These are phyloP conservation scores for Coregonus ussuriensis DNA, from an alignment of 2,797 vertebrate genomes.

Conservation along the genomic window DNA sequence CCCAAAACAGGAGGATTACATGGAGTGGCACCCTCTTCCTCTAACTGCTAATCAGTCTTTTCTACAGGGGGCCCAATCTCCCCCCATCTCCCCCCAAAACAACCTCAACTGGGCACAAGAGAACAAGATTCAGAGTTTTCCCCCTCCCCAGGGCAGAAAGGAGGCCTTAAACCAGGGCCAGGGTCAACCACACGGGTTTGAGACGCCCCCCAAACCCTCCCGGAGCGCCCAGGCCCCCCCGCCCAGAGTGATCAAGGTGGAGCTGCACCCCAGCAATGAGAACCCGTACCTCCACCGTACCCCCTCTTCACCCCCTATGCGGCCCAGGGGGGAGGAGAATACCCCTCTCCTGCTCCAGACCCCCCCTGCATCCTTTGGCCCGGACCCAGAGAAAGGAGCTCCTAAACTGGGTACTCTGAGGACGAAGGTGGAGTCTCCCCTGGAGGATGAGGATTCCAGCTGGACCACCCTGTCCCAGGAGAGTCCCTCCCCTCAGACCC, in stretches of 20 bases:
- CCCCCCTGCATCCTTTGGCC: constrained; percentile 74
- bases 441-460: constrained; percentile 94
- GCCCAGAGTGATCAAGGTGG: constrained; percentile 66
- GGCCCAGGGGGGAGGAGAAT: constrained; percentile 60
- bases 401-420: constrained; percentile 89
- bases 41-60: constrained; percentile 61
- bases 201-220: constrained; percentile 68
- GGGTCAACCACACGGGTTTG: constrained; percentile 39
- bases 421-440: constrained; percentile 86
- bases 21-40: constrained; percentile 38
- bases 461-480: constrained; percentile 98
- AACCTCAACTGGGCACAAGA: constrained; percentile 66
- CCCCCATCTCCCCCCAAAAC: constrained; percentile 60
- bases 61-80: constrained; percentile 68
- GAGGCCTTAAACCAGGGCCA: constrained; percentile 54
- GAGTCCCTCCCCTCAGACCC: constrained; percentile 86
- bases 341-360: constrained; percentile 73
- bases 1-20: background rate
- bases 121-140: constrained; percentile 52
- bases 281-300: constrained; percentile 68
- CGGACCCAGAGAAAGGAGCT: constrained; percentile 83
- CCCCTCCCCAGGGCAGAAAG: constrained; percentile 60
- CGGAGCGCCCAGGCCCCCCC: constrained; percentile 54
- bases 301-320: constrained; percentile 69
- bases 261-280: constrained; percentile 73